Percentiles rank a stretch among this genome's conserved stretches.
Evolutionary conservation across 1,140 invertebrate genomes (phyloP).

Genomic region (Goniozus legneri): DNA sequence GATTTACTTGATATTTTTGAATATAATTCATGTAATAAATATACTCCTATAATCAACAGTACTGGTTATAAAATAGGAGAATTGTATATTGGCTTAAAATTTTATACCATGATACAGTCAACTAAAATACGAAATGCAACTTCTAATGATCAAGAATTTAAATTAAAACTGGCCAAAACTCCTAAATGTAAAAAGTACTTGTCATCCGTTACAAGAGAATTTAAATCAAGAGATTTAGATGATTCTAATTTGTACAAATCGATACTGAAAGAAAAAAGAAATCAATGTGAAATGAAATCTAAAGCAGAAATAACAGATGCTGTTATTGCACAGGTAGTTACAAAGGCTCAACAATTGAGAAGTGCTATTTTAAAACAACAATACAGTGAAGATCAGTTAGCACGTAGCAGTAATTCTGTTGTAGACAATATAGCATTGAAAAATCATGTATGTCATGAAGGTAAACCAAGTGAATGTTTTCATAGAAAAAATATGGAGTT

Average conservation of each 20-base stretch:
- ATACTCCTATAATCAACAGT: constrained; percentile 34
- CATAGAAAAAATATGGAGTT: neutral
- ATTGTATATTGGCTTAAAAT: constrained; percentile 34
- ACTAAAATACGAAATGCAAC: no score
- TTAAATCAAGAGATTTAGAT: constrained; percentile 21
- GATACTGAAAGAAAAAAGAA: constrained; percentile 32
- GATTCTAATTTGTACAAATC: constrained; percentile 14
- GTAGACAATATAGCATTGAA: constrained; percentile 37
- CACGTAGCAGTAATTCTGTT: constrained; percentile 20
- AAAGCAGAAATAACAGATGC: constrained; percentile 35
- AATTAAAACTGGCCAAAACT: no score
- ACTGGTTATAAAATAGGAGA: constrained; percentile 35
- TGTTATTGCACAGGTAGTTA: constrained; percentile 37
- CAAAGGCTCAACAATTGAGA: constrained; percentile 37
- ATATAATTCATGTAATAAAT: constrained; percentile 30
- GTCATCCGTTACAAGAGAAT: constrained; percentile 10
- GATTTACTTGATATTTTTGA: constrained; percentile 36
- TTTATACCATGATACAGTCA: constrained; percentile 26
- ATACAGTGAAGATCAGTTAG: constrained; percentile 26
- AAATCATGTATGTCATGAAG: constrained; percentile 22
- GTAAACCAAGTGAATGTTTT: neutral
- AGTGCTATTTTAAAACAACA: constrained; percentile 36
- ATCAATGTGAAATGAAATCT: constrained; percentile 11
- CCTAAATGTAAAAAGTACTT: constrained; percentile 7
- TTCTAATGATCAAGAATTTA: no score